phyloP scores from a whole-genome alignment of 2,888 invertebrate species.

The Leptinotarsa juncta region DNA sequence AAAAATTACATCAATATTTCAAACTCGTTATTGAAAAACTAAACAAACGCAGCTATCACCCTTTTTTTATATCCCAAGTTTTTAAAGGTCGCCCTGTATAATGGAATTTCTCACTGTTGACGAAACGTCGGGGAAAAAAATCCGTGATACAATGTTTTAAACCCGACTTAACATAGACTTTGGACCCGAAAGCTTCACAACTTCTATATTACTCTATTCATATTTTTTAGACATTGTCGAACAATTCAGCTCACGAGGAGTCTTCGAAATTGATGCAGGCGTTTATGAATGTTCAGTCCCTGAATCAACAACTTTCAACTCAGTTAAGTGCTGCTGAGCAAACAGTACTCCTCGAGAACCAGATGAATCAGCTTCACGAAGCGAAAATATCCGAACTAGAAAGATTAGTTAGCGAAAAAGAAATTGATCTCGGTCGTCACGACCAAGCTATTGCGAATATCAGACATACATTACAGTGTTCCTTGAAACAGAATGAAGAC shows the following conservation, averaged over 20 bases:
- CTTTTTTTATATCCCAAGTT: too few relatives aligned
- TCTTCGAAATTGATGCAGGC: constrained; percentile 50
- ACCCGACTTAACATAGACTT: too few relatives aligned
- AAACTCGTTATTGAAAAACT: too few relatives aligned
- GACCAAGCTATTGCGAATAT: constrained; percentile 58
- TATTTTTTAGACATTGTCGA: constrained; percentile 55
- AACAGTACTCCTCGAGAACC: constrained; percentile 51
- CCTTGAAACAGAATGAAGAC: constrained; percentile 59
- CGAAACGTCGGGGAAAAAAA: too few relatives aligned
- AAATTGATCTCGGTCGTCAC: constrained; percentile 52
- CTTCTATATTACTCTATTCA: constrained; percentile 17
- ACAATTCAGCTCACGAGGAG: constrained; percentile 54
- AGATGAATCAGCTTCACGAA: constrained; percentile 54
- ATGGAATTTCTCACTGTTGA: too few relatives aligned
- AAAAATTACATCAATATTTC: too few relatives aligned
- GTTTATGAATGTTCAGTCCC: constrained; percentile 50
- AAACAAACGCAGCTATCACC: too few relatives aligned
- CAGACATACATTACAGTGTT: constrained; percentile 61
- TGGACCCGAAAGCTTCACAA: too few relatives aligned
- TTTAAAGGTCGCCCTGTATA: too few relatives aligned
- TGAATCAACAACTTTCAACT: constrained; percentile 51
- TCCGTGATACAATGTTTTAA: too few relatives aligned
- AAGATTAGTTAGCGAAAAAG: constrained; percentile 54
- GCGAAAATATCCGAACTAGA: constrained; percentile 58
- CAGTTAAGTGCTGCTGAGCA: constrained; percentile 54